phyloP scores from a whole-genome alignment of 1,140 invertebrate genomes.

The Lasioglossum albipes region DNA sequence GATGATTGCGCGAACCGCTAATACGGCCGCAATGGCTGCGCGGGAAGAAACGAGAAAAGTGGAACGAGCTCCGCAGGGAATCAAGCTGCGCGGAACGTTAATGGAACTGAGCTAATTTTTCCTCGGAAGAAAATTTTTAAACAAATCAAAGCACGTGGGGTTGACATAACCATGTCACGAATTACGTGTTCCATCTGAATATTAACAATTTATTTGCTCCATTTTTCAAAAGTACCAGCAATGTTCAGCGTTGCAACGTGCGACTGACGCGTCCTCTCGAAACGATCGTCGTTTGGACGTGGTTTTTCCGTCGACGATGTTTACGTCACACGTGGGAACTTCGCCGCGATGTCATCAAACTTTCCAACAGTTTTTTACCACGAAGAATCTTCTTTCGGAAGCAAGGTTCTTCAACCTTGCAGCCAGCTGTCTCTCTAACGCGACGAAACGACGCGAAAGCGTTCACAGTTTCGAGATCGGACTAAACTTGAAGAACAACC shows the following conservation, averaged over 20 bases:
- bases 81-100: neutral
- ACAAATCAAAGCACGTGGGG: too few species aligned
- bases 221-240: too few species aligned
- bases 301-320: conserved; percentile 41
- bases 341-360: conserved; percentile 25
- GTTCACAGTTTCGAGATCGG: too few species aligned
- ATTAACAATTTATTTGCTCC: too few species aligned
- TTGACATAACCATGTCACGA: too few species aligned
- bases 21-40: conserved; percentile 66
- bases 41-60: conserved; percentile 7
- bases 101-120: too few species aligned
- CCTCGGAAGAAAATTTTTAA: too few species aligned
- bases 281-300: conserved; percentile 27
- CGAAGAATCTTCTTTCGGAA: conserved; percentile 7
- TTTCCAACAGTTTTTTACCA: conserved; percentile 28
- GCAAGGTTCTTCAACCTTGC: neutral
- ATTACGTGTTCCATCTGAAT: too few species aligned
- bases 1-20: conserved; percentile 71
- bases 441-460: neutral
- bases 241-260: neutral
- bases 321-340: conserved; percentile 51
- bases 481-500: too few species aligned
- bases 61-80: neutral
- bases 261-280: neutral
- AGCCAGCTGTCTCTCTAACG: neutral